Percentiles rank a stretch among this genome's conserved stretches.
phyloP scores from a whole-genome alignment of 2,797 vertebrate species.

The Lepilemur ruficaudatus region DNA sequence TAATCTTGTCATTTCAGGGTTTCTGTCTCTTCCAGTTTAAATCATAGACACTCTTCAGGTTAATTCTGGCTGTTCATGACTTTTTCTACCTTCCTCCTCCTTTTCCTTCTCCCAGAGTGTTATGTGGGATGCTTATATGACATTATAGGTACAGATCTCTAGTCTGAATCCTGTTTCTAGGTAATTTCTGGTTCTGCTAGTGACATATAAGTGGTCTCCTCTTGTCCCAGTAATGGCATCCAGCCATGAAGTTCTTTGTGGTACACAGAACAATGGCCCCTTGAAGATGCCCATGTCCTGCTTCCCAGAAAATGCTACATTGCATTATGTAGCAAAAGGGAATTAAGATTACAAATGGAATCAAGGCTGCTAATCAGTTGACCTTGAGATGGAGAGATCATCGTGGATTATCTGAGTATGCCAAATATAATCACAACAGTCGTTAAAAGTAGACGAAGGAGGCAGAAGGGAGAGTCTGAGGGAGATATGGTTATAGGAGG shows the following conservation, averaged over 20 bases:
- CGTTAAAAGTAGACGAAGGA: background rate
- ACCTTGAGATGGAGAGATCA: background rate
- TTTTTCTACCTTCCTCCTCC: background rate
- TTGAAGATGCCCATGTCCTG: background rate
- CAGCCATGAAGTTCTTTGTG: background rate
- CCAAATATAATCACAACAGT: background rate
- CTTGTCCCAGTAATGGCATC: background rate
- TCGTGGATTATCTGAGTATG: background rate
- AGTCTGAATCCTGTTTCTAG: background rate
- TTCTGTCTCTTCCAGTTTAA: conserved; percentile 45
- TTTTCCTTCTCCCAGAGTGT: background rate
- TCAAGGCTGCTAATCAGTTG: background rate
- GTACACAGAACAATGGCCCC: background rate
- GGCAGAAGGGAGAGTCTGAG: background rate
- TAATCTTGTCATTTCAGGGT: conserved; percentile 56
- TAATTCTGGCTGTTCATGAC: background rate
- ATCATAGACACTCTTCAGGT: conserved; percentile 25
- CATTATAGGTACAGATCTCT: background rate
- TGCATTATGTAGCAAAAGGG: background rate
- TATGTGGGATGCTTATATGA: background rate
- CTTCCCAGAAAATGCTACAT: background rate
- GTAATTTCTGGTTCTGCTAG: background rate
- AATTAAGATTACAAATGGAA: background rate
- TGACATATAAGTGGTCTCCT: background rate
- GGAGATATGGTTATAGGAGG: background rate